These are phyloP conservation scores for Balanococcus diminutus DNA, from an alignment of 2,888 invertebrate genomes.

Conservation along the genomic window DNA sequence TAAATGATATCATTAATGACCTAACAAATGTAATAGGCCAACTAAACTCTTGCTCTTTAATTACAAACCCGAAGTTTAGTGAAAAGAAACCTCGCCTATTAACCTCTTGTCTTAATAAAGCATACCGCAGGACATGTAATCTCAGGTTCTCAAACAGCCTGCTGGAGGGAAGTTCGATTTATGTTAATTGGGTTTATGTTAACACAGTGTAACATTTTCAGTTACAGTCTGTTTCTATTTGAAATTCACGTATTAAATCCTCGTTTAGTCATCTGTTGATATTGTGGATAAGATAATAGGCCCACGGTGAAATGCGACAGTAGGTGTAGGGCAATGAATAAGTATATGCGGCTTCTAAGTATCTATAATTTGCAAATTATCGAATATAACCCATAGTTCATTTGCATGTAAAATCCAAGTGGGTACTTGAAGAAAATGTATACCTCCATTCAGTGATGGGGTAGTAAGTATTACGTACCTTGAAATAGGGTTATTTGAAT, in stretches of 20 bases:
- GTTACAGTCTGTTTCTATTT: conserved; percentile 13
- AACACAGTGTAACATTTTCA: conserved; percentile 17
- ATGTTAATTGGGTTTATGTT: conserved; percentile 39
- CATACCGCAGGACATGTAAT: conserved; percentile 45
- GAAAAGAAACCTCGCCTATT: conserved; percentile 32
- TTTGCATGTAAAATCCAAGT: too few species aligned
- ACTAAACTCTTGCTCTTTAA: conserved; percentile 35
- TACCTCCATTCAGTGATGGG: too few species aligned
- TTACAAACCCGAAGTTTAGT: conserved; percentile 29
- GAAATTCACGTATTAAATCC: conserved; percentile 46
- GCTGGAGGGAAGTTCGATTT: conserved; percentile 42
- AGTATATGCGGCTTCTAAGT: not conserved
- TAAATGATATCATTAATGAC: conserved; percentile 29
- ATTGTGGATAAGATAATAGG: conserved; percentile 2
- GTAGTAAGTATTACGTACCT: too few species aligned
- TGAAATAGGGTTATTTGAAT: too few species aligned
- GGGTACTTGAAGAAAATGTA: too few species aligned
- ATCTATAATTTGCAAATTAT: not conserved
- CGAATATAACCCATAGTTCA: too few species aligned
- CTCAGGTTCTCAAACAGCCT: conserved; percentile 37
- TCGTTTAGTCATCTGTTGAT: conserved; percentile 50
- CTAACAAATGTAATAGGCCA: conserved; percentile 29
- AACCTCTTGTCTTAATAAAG: conserved; percentile 37
- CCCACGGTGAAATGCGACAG: not conserved
- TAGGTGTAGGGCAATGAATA: not conserved